Evolutionary conservation across 2,113 vertebrate species (phyloP).

Genomic region (Epinephelus fuscoguttatus): DNA sequence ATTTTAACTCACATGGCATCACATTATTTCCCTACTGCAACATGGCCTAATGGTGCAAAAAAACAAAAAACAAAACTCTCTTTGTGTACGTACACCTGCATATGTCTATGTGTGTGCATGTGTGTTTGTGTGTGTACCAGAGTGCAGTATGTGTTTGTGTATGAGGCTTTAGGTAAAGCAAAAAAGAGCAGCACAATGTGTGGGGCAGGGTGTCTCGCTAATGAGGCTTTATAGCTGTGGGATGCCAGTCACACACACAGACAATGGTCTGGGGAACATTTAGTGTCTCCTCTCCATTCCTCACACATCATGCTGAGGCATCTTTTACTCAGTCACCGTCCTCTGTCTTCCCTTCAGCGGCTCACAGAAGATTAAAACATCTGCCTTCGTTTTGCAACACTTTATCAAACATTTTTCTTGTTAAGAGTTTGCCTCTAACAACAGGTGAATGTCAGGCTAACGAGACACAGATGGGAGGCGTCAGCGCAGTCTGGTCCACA

Average conservation of each 20-base stretch:
- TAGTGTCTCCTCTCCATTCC: constrained; percentile 74
- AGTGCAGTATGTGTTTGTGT: constrained; percentile 43
- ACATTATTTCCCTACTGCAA: constrained; percentile 1
- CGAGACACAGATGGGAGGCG: constrained; percentile 22
- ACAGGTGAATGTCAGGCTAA: constrained; percentile 67
- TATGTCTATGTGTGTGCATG: constrained; percentile 10
- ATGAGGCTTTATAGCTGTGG: constrained; percentile 83
- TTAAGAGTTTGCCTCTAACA: constrained; percentile 56
- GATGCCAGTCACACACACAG: constrained; percentile 79
- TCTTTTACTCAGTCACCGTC: constrained; percentile 67
- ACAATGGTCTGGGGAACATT: constrained; percentile 79
- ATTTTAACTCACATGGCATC: neutral
- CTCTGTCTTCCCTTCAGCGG: constrained; percentile 49
- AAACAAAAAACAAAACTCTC: neutral
- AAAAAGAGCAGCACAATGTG: constrained; percentile 73
- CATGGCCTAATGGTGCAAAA: constrained; percentile 38
- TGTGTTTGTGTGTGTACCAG: constrained; percentile 1
- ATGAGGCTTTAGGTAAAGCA: constrained; percentile 46
- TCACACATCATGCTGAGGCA: constrained; percentile 72
- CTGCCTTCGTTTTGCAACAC: constrained; percentile 52
- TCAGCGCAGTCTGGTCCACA: neutral
- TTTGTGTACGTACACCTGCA: neutral
- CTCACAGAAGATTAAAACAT: constrained; percentile 72
- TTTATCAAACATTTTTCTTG: constrained; percentile 56
- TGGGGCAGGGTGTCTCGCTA: constrained; percentile 83